Evolutionary conservation across 2,888 invertebrate genomes (phyloP), one percentile per base, ranked within the genome.

Genomic region (Ischnus inquisitorius): DNA sequence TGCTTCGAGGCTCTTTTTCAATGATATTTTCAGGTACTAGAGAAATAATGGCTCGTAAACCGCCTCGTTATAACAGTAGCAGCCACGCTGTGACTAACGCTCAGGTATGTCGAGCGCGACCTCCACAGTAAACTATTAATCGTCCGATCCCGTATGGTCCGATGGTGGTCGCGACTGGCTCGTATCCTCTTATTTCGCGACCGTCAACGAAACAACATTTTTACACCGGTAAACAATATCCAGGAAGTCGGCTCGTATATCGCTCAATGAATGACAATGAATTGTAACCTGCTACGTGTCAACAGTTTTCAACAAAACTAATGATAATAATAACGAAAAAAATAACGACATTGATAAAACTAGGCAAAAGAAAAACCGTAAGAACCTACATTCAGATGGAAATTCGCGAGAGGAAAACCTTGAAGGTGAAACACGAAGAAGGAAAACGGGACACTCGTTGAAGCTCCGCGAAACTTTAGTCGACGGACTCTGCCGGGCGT

Each of bases 41-140:
- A 34, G 69, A 68, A 81, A 86, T 85, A 87, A 87, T 86, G 84
- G 86, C 81, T 84, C 84, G 75, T 87, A 85, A 87, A 87, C 79
- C 60, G 79, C 65, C 86, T 85, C 82, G 84, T 85, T 87, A 83
- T 85, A 85, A 68, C 46, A 62, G 65, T 62, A 43, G 76, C 60
- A 69, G 75, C 57, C 79, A 60, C 43, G 60, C 68, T 19, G 19
- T 76, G 74, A 78, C 19, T 65, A n/a, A 43, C 48, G 48, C 75
- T 62, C 39, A 60, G 75, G 69, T 84, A 87, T 77, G 84, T 60
- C 48, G 25, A 62, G 39, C 54, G 48, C 75, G 69, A 54, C 65
- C 54, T 57, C 57, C 65, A 12, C 48, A 69, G 8, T 34, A 34
- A 65, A 62, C 65, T 75, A 72, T 83, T 77, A 75, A 76, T 77